Base-by-base conservation (phyloP, 2,797 vertebrate genomes). In the Sparus aurata region DNA sequence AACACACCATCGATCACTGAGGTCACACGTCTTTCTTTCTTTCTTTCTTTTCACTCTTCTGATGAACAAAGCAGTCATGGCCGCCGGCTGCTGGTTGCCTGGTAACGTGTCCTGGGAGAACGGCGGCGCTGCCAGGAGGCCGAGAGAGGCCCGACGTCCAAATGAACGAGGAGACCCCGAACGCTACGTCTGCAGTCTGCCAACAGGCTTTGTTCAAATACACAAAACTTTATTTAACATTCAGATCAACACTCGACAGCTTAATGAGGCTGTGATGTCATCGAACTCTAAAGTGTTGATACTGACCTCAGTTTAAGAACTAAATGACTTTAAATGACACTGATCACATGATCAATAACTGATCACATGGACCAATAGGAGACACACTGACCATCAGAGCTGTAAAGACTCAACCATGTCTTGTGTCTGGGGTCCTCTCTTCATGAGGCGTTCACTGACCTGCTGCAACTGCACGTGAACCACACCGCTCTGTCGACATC, bases 21-120 rank as follows among this genome's bases (percentile, higher is more conserved):
- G 38, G 2, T 45, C n/a, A 11, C 20, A 59, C 11, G 16, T 60
- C 46, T 45, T n/a, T 52, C 20, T 27, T 43, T 22, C 15, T n/a
- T 45, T 64, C 43, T 30, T 27, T 58, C 13, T 30, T 43, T 43
- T 18, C 50, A 27, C 9, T 41, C 43, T 20, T 16, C 30, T 47
- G 46, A 12, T 34, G 59, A 71, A 89, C 60, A 90, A 86, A 83
- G 90, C 85, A 67, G 69, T 84, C 85, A 75, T 89, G 83, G 84
- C 52, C 7, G 67, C 45, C 15, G 47, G 70, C 73, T 77, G 57
- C 63, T 20, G 61, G 87, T 93, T 87, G 75, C 89, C 55, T 77
- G 73, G 89, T 77, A 86, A 92, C 80, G 3, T 22, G 16, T 73
- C 65, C 69, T 82, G 41, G 73, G 84, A 86, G 72, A 67, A 25